A percentile compares a stretch with the other conserved stretches of the same genome.
These are phyloP conservation scores for Ectropis grisescens DNA, from an alignment of 1,140 invertebrate species.

Conservation along the genomic window DNA sequence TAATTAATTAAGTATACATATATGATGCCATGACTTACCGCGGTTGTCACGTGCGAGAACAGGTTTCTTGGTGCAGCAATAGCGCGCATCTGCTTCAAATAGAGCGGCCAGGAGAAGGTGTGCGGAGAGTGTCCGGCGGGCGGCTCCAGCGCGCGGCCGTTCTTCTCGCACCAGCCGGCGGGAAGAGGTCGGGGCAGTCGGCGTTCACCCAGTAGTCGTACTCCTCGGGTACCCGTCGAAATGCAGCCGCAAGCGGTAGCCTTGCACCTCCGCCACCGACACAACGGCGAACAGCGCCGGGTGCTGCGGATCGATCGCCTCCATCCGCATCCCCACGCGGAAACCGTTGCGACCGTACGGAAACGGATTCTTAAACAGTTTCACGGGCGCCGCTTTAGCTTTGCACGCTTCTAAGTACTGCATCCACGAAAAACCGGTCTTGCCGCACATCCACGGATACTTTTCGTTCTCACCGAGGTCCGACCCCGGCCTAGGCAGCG, in stretches of 20 bases:
- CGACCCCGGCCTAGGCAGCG: slow-evolving; percentile 40
- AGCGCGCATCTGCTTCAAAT: slow-evolving; percentile 83
- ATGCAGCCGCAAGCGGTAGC: slow-evolving; percentile 87
- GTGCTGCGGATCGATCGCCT: slow-evolving; percentile 94
- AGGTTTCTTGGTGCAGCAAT: slow-evolving; percentile 84
- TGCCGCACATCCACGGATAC: slow-evolving; percentile 78
- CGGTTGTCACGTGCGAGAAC: slow-evolving; percentile 73
- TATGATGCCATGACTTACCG: too few relatives aligned
- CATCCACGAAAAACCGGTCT: slow-evolving; percentile 81
- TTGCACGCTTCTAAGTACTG: slow-evolving; percentile 80
- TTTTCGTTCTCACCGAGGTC: slow-evolving; percentile 53
- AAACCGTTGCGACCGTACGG: slow-evolving; percentile 81
- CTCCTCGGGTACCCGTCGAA: slow-evolving; percentile 93
- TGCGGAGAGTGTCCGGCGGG: slow-evolving; percentile 77
- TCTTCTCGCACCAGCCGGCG: slow-evolving; percentile 93
- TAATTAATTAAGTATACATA: too few relatives aligned
- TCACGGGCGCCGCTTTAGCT: slow-evolving; percentile 80
- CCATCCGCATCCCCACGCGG: slow-evolving; percentile 90
- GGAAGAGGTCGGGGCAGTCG: slow-evolving; percentile 92
- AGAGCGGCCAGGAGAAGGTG: slow-evolving; percentile 88
- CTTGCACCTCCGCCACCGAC: slow-evolving; percentile 86
- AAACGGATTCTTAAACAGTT: slow-evolving; percentile 84
- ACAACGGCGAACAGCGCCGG: slow-evolving; percentile 91
- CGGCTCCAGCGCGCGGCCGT: slow-evolving; percentile 79
- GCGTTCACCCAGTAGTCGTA: slow-evolving; percentile 97